Evolutionary conservation across 2,888 invertebrate species (phyloP), one percentile per base, ranked within the genome.

Genomic region (Podabrus alpinus): DNA sequence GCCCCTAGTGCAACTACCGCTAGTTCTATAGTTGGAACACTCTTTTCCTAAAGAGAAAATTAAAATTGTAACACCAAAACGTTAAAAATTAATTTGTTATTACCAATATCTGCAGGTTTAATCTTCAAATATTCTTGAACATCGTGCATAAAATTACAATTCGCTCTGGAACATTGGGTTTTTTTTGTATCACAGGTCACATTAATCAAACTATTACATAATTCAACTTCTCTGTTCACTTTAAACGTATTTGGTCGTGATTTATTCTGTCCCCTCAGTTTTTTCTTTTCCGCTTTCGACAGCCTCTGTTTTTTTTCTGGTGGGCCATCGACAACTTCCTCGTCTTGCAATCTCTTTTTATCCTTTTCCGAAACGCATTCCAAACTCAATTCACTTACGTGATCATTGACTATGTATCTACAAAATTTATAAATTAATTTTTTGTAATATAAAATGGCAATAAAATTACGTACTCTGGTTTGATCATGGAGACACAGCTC

Each of bases 1-100:
- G 0, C 98, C 97, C 82, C 95, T 91, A 0, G 90, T 91, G 86
- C 99, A 99, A 83, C 90, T 92, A 0, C 99, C 99, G 72, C 91
- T 90, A 0, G 89, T 85, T 72, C 90, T 87, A 84, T 90, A 95
- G 69, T 93, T 87, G 82, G 92, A 91, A 83, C 95, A 95, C 68
- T 87, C 86, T 2, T 87, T 84, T 17, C 86, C 86, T 84, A 74
- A 71, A 80, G 15, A 17, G 29, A 74, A 68, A 19, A 15, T 29
- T 21, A 24, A 10, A 13, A 67, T 16, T n/a, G 7, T 2, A 0
- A 7, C 9, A 15, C 29, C 16, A 19, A 60, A 67, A 9, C 15
- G 19, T 64, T 62, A 21, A 24, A 19, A 45, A 15, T 64, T 16
- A 19, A 15, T 15, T 45, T 45, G 45, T n/a, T n/a, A 45, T 80